These are phyloP conservation scores for Australoheros scitulus DNA, from an alignment of 2,113 vertebrate genomes.

Conservation along the genomic window DNA sequence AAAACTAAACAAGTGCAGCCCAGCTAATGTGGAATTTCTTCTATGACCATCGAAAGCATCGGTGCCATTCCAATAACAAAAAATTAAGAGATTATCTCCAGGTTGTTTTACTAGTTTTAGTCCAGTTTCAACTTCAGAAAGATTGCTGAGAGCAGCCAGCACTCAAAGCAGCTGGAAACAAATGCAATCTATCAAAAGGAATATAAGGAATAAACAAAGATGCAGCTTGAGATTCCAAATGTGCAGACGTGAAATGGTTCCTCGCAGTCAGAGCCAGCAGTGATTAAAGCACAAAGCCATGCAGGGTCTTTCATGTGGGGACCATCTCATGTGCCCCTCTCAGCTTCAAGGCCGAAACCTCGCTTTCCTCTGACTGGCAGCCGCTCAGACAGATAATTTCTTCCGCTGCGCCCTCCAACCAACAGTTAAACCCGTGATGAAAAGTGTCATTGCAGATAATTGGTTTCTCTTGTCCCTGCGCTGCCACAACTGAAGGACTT, in stretches of 20 bases:
- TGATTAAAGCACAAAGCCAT: conserved; percentile 48
- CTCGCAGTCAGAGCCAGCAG: conserved; percentile 34
- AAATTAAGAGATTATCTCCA: conserved; percentile 3
- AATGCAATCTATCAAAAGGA: conserved; percentile 41
- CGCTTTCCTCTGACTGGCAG: conserved; percentile 28
- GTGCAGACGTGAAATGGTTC: conserved; percentile 46
- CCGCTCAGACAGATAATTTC: conserved; percentile 42
- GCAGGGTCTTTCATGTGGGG: conserved; percentile 68
- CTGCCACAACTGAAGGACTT: conserved; percentile 28
- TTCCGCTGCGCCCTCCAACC: conserved; percentile 41
- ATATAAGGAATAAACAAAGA: conserved; percentile 45
- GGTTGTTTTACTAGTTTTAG: neutral
- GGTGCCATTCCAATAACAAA: conserved; percentile 23
- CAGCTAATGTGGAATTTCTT: conserved; percentile 39
- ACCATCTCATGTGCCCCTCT: conserved; percentile 54
- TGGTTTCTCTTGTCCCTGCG: conserved; percentile 28
- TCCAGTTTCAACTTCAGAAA: neutral
- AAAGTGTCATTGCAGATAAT: conserved; percentile 49
- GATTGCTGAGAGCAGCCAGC: neutral
- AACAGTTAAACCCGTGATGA: conserved; percentile 19
- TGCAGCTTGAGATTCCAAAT: conserved; percentile 28
- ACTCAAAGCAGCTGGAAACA: conserved; percentile 20
- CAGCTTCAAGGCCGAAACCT: conserved; percentile 46
- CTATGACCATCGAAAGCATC: conserved; percentile 29
- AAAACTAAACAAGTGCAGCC: conserved; percentile 42